Evolutionary conservation across 23 tunicate genomes (phyloP).

Genomic region (Halocynthia roretzi): DNA sequence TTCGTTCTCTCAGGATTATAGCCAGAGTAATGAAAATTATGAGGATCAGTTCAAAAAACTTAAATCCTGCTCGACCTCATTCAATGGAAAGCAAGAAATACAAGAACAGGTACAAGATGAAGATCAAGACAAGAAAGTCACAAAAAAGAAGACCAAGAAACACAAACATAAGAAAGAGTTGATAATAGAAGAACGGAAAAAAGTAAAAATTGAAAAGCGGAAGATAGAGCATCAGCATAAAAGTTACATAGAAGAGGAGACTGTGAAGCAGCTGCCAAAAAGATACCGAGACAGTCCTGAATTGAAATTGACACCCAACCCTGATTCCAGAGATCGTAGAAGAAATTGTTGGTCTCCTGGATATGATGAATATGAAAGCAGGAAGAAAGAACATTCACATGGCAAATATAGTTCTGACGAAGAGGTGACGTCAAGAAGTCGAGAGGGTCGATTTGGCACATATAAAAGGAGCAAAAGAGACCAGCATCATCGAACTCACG

Average conservation of each 20-base stretch:
- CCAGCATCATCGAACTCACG: slow-evolving; percentile 1
- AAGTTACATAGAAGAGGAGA: not conserved
- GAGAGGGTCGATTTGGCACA: too few relatives aligned
- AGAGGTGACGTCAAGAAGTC: too few relatives aligned
- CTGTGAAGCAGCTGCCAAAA: not conserved
- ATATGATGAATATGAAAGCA: slow-evolving; percentile 51
- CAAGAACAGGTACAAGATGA: too few relatives aligned
- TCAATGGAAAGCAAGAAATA: too few relatives aligned
- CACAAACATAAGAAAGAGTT: slow-evolving; percentile 1
- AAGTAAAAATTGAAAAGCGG: too few relatives aligned
- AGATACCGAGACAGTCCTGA: not conserved
- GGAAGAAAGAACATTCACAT: not conserved
- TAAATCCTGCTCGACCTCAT: too few relatives aligned
- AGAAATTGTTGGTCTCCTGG: slow-evolving; percentile 68
- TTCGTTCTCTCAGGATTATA: too few relatives aligned
- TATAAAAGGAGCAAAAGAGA: not conserved
- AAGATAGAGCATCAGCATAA: not conserved
- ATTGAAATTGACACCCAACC: slow-evolving; percentile 13
- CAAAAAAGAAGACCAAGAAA: slow-evolving; percentile 2
- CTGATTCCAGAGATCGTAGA: slow-evolving; percentile 2
- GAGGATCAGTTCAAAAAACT: too few relatives aligned
- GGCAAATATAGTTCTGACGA: too few relatives aligned
- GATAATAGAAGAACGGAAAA: too few relatives aligned
- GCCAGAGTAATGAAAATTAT: too few relatives aligned
- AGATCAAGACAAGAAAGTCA: too few relatives aligned